Evolutionary conservation across 2,888 invertebrate species (phyloP).

Genomic region (Scaptomyza polygonia): DNA sequence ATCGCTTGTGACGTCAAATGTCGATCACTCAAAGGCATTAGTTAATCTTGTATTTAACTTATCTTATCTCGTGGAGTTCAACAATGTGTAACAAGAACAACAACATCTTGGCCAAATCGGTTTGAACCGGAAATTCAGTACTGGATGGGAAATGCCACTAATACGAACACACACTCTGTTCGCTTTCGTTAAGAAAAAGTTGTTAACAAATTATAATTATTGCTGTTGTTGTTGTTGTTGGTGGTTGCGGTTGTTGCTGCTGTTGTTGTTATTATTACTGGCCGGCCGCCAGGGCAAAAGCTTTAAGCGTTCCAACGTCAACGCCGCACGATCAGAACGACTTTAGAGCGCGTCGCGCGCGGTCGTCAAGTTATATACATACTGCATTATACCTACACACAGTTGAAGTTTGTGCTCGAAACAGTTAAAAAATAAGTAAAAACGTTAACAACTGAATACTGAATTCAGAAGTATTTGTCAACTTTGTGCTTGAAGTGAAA

Average conservation of each 20-base stretch:
- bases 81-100: conserved; percentile 23
- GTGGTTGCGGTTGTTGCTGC: conserved; percentile 34
- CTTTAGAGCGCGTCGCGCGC: conserved; percentile 80
- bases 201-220: conserved; percentile 65
- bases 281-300: conserved; percentile 64
- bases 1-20: conserved; percentile 50
- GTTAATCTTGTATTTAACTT: conserved; percentile 26
- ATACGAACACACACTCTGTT: background rate
- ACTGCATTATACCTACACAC: background rate
- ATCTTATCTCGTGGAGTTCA: conserved; percentile 27
- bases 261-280: conserved; percentile 30
- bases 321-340: conserved; percentile 80
- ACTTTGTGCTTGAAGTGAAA: conserved; percentile 39
- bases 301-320: conserved; percentile 74
- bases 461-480: conserved; percentile 6
- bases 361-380: conserved; percentile 57
- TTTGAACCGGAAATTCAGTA: conserved; percentile 64
- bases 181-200: conserved; percentile 72
- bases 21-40: conserved; percentile 6
- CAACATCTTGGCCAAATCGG: conserved; percentile 41
- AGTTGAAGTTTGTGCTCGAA: conserved; percentile 18
- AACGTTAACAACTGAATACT: conserved; percentile 28
- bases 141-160: conserved; percentile 37
- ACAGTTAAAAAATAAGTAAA: background rate
- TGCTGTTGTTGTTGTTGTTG: conserved; percentile 44